A percentile compares a stretch with the other conserved stretches of the same genome.
Evolutionary conservation across 2,888 invertebrate genomes (phyloP).

Genomic region (Neoitamus cyanurus): DNA sequence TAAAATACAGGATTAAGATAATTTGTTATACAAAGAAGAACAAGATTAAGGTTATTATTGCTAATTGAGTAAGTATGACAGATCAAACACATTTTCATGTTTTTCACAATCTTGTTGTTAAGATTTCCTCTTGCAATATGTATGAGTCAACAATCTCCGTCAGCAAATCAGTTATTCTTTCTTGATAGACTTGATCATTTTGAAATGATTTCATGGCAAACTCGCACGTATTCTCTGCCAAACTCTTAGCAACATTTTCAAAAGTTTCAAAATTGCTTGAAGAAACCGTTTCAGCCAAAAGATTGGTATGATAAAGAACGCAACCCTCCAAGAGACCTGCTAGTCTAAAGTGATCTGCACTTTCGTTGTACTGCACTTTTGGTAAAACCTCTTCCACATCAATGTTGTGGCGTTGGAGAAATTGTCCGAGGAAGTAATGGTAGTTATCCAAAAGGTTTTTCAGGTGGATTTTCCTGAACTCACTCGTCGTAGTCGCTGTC

Average conservation of each 20-base stretch:
- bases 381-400: conserved; percentile 65
- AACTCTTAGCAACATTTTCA: conserved; percentile 69
- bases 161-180: conserved; percentile 69
- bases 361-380: conserved; percentile 65
- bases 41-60: too few relatives aligned
- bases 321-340: conserved; percentile 70
- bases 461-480: conserved; percentile 66
- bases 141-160: conserved; percentile 70
- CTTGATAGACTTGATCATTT: conserved; percentile 67
- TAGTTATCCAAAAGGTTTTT: conserved; percentile 70
- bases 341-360: conserved; percentile 66
- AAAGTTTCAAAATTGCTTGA: conserved; percentile 67
- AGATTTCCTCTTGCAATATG: conserved; percentile 53
- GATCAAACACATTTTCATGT: too few relatives aligned
- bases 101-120: conserved; percentile 32
- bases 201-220: conserved; percentile 63
- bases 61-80: too few relatives aligned
- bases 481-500: conserved; percentile 66
- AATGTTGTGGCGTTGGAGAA: conserved; percentile 66
- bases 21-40: too few relatives aligned
- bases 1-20: too few relatives aligned
- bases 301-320: conserved; percentile 69
- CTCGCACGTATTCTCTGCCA: not conserved
- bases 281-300: conserved; percentile 67
- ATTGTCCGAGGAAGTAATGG: conserved; percentile 67